These are phyloP conservation scores for Mayetiola destructor DNA, from an alignment of 2,888 invertebrate genomes.

Conservation along the genomic window DNA sequence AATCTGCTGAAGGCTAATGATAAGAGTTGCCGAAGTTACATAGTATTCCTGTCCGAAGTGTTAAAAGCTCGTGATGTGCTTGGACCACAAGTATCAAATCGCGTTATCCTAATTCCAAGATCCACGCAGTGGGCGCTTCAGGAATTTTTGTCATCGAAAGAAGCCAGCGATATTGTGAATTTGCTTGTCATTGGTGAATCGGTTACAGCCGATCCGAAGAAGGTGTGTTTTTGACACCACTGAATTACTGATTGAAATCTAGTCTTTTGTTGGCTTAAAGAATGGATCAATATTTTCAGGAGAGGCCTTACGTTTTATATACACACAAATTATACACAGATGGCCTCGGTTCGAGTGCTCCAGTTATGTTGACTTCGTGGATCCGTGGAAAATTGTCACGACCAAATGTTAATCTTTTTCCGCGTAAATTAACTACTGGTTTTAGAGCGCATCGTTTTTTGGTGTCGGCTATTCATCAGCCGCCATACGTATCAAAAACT, in stretches of 20 bases:
- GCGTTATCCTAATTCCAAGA: slow-evolving; percentile 50
- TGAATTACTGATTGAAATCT: no score
- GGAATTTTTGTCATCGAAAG: slow-evolving; percentile 48
- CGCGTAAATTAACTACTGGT: slow-evolving; percentile 48
- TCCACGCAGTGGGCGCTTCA: slow-evolving; percentile 62
- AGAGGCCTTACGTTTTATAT: slow-evolving; percentile 55
- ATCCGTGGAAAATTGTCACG: slow-evolving; percentile 46
- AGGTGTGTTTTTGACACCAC: no score
- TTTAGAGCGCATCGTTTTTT: slow-evolving; percentile 62
- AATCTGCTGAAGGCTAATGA: slow-evolving; percentile 30
- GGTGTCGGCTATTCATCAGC: slow-evolving; percentile 53
- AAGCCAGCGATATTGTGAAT: slow-evolving; percentile 52
- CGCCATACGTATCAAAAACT: slow-evolving; percentile 52
- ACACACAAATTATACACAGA: slow-evolving; percentile 60
- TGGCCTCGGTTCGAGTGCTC: slow-evolving; percentile 54
- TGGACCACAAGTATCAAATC: slow-evolving; percentile 45
- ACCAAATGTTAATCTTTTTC: slow-evolving; percentile 48
- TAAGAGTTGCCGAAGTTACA: slow-evolving; percentile 46
- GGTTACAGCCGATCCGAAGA: not conserved
- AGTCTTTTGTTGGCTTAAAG: not conserved
- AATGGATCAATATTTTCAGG: slow-evolving; percentile 34
- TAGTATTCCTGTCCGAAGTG: slow-evolving; percentile 52
- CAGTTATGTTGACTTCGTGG: slow-evolving; percentile 58
- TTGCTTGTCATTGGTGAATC: slow-evolving; percentile 43
- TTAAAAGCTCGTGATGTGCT: slow-evolving; percentile 41